Evolutionary conservation across 2,797 vertebrate genomes (phyloP).

Genomic region (Centroberyx gerrardi): DNA sequence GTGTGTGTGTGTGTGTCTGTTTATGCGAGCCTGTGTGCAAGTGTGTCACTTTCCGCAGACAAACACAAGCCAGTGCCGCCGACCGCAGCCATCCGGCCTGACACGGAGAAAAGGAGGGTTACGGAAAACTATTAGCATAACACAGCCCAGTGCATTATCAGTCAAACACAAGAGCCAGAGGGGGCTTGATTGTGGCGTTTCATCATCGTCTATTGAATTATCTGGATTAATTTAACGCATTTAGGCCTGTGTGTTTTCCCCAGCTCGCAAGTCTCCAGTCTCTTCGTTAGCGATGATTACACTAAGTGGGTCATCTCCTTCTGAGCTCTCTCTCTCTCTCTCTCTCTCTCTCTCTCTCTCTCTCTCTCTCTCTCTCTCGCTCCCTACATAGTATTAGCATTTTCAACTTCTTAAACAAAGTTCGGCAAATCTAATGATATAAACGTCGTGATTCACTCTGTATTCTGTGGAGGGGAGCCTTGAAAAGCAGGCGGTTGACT

Average conservation of each 20-base stretch:
- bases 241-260: constrained; percentile 83
- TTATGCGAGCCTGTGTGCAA: constrained; percentile 51
- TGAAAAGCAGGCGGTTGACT: constrained; percentile 76
- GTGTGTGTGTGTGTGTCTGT: constrained; percentile 46
- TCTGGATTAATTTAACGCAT: constrained; percentile 86
- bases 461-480: constrained; percentile 66
- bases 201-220: constrained; percentile 86
- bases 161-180: constrained; percentile 77
- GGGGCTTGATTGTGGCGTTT: constrained; percentile 82
- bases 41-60: constrained; percentile 63
- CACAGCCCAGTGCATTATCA: constrained; percentile 74
- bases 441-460: constrained; percentile 77
- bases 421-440: constrained; percentile 71
- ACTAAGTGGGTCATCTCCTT: constrained; percentile 84
- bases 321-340: constrained; percentile 57
- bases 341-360: constrained; percentile 54
- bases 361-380: constrained; percentile 54
- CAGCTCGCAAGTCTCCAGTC: constrained; percentile 77
- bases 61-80: constrained; percentile 60
- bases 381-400: constrained; percentile 66
- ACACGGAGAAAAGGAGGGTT: constrained; percentile 73
- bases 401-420: constrained; percentile 83
- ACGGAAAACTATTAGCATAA: constrained; percentile 77
- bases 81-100: constrained; percentile 53
- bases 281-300: constrained; percentile 84